Evolutionary conservation across 2,888 invertebrate genomes (phyloP).

Genomic region (Cerceris ruficornis): DNA sequence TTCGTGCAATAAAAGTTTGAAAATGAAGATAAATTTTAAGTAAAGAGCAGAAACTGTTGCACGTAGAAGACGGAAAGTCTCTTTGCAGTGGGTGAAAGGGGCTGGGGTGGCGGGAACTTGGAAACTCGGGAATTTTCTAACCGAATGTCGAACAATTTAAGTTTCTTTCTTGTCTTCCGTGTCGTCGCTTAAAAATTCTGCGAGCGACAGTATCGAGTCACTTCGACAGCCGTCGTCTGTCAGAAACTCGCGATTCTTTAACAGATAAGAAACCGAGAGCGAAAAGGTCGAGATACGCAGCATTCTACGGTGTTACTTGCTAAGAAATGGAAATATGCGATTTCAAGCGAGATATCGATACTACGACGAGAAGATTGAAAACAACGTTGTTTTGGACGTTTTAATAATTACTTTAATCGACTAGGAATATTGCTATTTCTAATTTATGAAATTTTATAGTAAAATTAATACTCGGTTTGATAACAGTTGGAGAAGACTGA

Average conservation of each 20-base stretch:
- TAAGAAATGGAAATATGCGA: no score
- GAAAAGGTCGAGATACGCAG: not conserved
- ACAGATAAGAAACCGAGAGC: not conserved
- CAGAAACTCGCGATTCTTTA: not conserved
- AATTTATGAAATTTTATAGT: no score
- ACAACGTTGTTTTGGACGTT: no score
- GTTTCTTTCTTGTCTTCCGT: not conserved
- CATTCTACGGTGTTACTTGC: no score
- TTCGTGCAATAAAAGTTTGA: not conserved
- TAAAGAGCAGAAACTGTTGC: not conserved
- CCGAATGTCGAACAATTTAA: not conserved
- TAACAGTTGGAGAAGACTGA: no score
- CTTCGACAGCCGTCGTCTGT: not conserved
- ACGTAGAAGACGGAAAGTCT: not conserved
- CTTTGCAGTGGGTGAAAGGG: not conserved
- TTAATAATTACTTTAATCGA: no score
- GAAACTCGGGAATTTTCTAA: not conserved
- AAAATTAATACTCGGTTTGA: no score
- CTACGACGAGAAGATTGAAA: no score
- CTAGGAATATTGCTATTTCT: no score
- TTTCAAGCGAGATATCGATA: no score
- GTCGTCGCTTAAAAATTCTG: not conserved
- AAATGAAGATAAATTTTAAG: not conserved
- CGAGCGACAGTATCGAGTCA: slow-evolving; percentile 1
- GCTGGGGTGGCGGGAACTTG: not conserved